Percentiles rank a stretch among this genome's conserved stretches.
phyloP scores from a whole-genome alignment of 2,797 vertebrate species.

The Alectoris magna region DNA sequence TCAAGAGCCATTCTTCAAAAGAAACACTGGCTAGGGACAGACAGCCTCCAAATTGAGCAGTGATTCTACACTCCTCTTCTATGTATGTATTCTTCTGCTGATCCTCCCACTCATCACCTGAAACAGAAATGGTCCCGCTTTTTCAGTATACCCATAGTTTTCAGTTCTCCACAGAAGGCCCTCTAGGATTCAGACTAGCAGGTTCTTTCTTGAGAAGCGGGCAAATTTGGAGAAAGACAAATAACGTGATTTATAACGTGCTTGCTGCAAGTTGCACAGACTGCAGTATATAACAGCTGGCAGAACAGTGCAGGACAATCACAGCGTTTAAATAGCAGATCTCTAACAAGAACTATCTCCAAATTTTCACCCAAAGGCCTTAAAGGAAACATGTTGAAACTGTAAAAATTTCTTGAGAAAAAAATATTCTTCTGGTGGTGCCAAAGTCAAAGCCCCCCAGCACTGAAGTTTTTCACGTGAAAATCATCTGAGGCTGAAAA shows the following conservation, averaged over 20 bases:
- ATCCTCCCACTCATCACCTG: not conserved
- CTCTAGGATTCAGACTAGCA: slow-evolving; percentile 38
- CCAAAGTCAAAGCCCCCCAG: not conserved
- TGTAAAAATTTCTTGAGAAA: not conserved
- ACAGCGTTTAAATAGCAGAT: not conserved
- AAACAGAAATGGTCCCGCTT: not conserved
- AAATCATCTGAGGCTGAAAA: not conserved
- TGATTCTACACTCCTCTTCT: not conserved
- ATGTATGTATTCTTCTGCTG: not conserved
- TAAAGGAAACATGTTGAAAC: not conserved
- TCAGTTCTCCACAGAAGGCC: not conserved
- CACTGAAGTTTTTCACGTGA: not conserved
- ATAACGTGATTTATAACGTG: slow-evolving; percentile 35
- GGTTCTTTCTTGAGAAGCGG: slow-evolving; percentile 9
- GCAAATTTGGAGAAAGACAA: slow-evolving; percentile 37
- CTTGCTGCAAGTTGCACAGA: not conserved
- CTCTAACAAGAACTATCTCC: not conserved
- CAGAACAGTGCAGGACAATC: not conserved
- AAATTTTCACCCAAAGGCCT: slow-evolving; percentile 8
- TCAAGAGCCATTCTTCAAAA: slow-evolving; percentile 16
- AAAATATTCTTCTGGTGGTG: not conserved
- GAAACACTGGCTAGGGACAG: slow-evolving; percentile 3
- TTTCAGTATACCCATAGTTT: slow-evolving; percentile 30
- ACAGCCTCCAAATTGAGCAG: not conserved
- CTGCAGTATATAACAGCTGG: slow-evolving; percentile 25